phyloP scores from a whole-genome alignment of 2,888 invertebrate species.

The Augochlorella aurata region DNA sequence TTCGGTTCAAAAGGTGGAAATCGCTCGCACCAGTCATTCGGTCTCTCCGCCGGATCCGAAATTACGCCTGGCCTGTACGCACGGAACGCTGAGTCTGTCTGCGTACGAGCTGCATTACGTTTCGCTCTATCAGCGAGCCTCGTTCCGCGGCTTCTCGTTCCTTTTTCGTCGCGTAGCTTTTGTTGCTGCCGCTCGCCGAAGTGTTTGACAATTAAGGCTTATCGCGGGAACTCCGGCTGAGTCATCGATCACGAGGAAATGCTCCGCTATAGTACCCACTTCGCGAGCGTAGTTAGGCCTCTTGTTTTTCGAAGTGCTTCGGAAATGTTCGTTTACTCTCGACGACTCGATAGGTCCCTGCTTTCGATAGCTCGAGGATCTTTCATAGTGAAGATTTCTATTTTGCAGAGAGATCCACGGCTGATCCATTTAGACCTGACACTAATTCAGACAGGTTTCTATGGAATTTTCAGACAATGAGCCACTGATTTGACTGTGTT shows the following conservation, averaged over 20 bases:
- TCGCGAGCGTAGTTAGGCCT: neutral
- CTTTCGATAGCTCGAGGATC: no score
- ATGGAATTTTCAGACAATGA: no score
- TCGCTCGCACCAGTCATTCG: slow-evolving; percentile 35
- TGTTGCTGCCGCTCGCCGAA: neutral
- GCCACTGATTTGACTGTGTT: no score
- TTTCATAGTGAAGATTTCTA: no score
- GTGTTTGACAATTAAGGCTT: neutral
- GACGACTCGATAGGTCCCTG: no score
- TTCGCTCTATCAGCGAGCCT: neutral
- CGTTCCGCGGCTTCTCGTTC: neutral
- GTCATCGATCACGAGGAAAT: neutral
- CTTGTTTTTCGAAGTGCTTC: neutral
- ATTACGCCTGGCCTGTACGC: slow-evolving; percentile 32
- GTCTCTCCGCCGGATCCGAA: slow-evolving; percentile 16
- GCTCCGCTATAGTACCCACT: neutral
- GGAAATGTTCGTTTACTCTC: neutral
- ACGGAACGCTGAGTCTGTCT: slow-evolving; percentile 20
- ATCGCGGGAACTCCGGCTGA: neutral
- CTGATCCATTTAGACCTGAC: no score
- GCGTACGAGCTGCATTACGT: slow-evolving; percentile 57
- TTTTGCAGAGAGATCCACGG: no score
- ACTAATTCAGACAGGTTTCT: no score
- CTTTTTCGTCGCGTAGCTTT: neutral
- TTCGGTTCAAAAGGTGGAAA: slow-evolving; percentile 42